These are phyloP conservation scores for Pomacea maculata DNA, from an alignment of 1,140 invertebrate species.

Conservation along the genomic window DNA sequence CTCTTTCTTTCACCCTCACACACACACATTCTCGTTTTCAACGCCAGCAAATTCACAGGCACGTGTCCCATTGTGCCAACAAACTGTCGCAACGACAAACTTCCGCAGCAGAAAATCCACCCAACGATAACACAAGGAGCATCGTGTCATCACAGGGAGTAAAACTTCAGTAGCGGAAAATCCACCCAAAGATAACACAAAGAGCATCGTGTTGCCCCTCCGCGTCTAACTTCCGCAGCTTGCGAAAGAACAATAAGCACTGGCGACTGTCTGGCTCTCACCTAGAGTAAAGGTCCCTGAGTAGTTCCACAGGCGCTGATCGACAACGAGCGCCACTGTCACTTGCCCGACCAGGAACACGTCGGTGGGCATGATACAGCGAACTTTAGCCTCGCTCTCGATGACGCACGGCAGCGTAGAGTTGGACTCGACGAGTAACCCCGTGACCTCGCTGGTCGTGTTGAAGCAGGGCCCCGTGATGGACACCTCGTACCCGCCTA, in stretches of 20 bases:
- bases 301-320: conserved; percentile 34
- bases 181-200: too few relatives aligned
- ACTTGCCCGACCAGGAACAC: conserved; percentile 40
- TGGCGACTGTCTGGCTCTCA: conserved; percentile 22
- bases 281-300: conserved; percentile 32
- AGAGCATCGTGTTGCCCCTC: too few relatives aligned
- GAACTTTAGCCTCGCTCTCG: conserved; percentile 6
- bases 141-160: too few relatives aligned
- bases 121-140: too few relatives aligned
- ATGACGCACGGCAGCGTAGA: conserved; percentile 34
- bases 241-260: background rate
- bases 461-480: conserved; percentile 42
- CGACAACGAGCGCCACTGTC: conserved; percentile 33
- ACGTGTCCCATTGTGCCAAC: too few relatives aligned
- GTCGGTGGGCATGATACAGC: conserved; percentile 35
- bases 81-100: too few relatives aligned
- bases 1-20: too few relatives aligned
- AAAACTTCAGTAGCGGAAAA: too few relatives aligned
- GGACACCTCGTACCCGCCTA: conserved; percentile 39
- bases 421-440: conserved; percentile 34
- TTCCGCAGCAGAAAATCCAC: too few relatives aligned
- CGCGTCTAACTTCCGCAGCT: too few relatives aligned
- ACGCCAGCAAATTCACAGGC: too few relatives aligned
- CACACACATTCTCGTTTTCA: too few relatives aligned
- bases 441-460: conserved; percentile 8